These are phyloP conservation scores for Procambarus clarkii DNA, from an alignment of 1,140 invertebrate species.

Conservation along the genomic window DNA sequence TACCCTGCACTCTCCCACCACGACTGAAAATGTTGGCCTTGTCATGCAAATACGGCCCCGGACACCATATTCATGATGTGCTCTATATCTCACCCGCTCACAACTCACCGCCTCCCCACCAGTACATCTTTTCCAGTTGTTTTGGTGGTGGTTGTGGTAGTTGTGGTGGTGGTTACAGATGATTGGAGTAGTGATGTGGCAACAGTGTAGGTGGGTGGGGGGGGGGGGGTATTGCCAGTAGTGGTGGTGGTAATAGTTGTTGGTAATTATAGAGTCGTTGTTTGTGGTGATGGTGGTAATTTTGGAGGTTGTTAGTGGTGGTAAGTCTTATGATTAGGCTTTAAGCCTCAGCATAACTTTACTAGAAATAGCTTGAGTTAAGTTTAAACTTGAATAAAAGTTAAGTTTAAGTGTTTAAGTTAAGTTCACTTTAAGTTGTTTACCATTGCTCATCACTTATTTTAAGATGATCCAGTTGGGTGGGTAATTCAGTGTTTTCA, in stretches of 20 bases:
- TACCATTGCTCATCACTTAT: no score
- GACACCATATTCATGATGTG: background rate
- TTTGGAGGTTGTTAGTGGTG: background rate
- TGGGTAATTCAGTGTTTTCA: no score
- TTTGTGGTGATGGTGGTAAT: background rate
- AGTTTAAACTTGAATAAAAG: no score
- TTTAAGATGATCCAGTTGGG: no score
- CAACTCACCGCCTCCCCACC: no score
- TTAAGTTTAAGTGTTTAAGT: no score
- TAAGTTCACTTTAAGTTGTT: no score
- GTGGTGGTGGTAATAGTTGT: background rate
- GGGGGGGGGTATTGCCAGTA: background rate
- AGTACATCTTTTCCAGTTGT: no score
- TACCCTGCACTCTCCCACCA: background rate
- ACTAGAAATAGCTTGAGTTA: no score
- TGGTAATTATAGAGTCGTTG: background rate
- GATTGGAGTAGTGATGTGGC: background rate
- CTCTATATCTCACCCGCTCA: background rate
- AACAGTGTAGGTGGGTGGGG: no score
- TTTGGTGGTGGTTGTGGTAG: background rate
- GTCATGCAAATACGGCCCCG: background rate
- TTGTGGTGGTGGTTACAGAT: background rate
- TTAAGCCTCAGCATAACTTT: no score
- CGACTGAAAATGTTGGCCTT: background rate
- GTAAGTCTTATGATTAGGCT: background rate